Evolutionary conservation across 2,888 invertebrate genomes (phyloP), one percentile per base, ranked within the genome.

Genomic region (Brachylomia viminalis): DNA sequence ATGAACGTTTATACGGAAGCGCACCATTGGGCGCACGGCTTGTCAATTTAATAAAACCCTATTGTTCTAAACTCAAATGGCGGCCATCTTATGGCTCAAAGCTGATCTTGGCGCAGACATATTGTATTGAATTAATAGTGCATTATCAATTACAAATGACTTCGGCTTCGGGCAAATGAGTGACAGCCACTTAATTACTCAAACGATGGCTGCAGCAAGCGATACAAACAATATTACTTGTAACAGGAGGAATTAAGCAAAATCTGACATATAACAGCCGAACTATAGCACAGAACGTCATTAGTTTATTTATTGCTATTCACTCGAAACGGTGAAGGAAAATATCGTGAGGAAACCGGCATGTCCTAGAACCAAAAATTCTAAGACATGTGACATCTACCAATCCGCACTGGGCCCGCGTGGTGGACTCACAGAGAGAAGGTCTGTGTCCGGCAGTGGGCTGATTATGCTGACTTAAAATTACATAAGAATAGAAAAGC

Each of bases 71-170:
- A 38, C 13, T 17, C 5, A 66, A 52, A 54, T n/a, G 0, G 17
- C 15, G 62, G 7, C 30, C 27, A 65, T 5, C 56, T 66, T 68
- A 75, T 75, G 49, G 54, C 54, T 76, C 61, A 78, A 61, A 61
- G 59, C 65, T 79, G 75, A 80, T 80, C 74, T 68, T 52, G 45
- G 15, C 66, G 33, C 79, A 85, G 80, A 83, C 77, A 76, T 80
- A 74, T 73, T 72, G 73, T 47, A 62, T 77, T 65, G 72, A 83
- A 86, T 86, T 85, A 85, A 86, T 85, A 69, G 79, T 74, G 72
- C 83, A 81, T 71, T 77, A 85, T 79, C 81, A 85, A 83, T 83
- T 83, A 83, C 79, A 83, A 86, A 87, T 87, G 81, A 61, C 79
- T 77, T 69, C 38, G 42, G 61, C 54, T 75, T 15, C 27, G 20